Percentiles rank a stretch among this genome's conserved stretches.
Evolutionary conservation across 2,113 vertebrate species (phyloP).

Genomic region (Grantiella picta): DNA sequence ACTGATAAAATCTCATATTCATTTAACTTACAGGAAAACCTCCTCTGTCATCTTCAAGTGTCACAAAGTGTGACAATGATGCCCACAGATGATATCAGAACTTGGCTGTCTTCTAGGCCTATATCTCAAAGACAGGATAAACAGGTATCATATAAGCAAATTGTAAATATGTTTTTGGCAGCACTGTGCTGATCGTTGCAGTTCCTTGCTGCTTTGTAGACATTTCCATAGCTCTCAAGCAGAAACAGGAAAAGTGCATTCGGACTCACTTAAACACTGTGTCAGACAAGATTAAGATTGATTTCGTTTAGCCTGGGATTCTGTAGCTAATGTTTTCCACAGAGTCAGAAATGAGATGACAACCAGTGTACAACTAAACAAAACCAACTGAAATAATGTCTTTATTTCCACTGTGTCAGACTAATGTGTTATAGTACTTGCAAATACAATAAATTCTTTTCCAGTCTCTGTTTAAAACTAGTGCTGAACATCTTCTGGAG

Average conservation of each 20-base stretch:
- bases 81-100: not conserved
- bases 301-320: not conserved
- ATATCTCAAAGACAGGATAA: not conserved
- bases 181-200: fast-evolving
- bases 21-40: not conserved
- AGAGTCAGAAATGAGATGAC: not conserved
- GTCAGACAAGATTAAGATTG: not conserved
- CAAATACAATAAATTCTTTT: not conserved
- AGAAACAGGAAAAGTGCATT: not conserved
- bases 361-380: not conserved
- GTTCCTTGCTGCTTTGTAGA: not conserved
- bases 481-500: not conserved
- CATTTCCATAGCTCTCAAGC: not conserved
- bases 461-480: not conserved
- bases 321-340: not conserved
- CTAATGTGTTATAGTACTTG: not conserved
- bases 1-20: not conserved
- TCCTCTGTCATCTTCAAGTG: not conserved
- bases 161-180: not conserved
- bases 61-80: not conserved
- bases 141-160: not conserved
- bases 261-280: not conserved
- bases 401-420: not conserved
- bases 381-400: not conserved
- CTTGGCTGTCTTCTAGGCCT: not conserved